Conservation (phyloP, 1,140 invertebrate genomes). For the Plodia interpunctella region DNA sequence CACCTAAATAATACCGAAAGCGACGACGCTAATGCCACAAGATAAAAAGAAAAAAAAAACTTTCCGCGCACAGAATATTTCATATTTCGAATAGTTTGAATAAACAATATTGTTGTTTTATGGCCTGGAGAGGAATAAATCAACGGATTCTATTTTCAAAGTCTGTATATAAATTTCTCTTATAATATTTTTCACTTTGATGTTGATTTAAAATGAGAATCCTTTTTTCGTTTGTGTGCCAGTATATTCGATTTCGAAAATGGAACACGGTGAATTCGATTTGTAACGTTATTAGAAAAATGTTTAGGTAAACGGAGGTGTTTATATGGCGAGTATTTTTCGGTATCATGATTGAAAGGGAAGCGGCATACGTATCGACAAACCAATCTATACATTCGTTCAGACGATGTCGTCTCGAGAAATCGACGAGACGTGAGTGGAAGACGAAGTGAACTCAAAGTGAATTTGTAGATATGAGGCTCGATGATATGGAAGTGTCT, state of each 20-base stretch:
- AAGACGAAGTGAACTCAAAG: conserved; percentile 1
- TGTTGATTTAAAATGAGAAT: conserved; percentile 4
- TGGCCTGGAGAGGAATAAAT: conserved; percentile 3
- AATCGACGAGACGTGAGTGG: conserved; percentile 6
- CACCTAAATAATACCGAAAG: conserved; percentile 6
- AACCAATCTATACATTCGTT: conserved; percentile 11
- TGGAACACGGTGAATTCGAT: not conserved
- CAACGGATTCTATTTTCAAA: conserved; percentile 7
- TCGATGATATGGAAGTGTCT: not conserved
- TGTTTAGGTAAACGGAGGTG: not conserved
- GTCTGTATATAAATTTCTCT: not conserved
- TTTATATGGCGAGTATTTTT: conserved; percentile 1
- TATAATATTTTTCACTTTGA: conserved; percentile 7
- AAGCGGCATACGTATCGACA: conserved; percentile 6
- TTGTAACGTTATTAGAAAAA: not conserved
- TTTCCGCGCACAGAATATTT: conserved; percentile 4
- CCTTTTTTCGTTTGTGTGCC: not conserved
- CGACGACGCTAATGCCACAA: conserved; percentile 3
- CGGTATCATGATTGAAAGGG: conserved; percentile 8
- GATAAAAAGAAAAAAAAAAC: conserved; percentile 4
- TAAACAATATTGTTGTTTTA: conserved; percentile 7
- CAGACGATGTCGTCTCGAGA: conserved; percentile 6
- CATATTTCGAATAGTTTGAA: conserved; percentile 7
- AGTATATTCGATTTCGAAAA: not conserved
- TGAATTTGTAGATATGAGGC: conserved; percentile 7